Base-by-base conservation (phyloP, 2,113 vertebrate species). In the Fulica atra region DNA sequence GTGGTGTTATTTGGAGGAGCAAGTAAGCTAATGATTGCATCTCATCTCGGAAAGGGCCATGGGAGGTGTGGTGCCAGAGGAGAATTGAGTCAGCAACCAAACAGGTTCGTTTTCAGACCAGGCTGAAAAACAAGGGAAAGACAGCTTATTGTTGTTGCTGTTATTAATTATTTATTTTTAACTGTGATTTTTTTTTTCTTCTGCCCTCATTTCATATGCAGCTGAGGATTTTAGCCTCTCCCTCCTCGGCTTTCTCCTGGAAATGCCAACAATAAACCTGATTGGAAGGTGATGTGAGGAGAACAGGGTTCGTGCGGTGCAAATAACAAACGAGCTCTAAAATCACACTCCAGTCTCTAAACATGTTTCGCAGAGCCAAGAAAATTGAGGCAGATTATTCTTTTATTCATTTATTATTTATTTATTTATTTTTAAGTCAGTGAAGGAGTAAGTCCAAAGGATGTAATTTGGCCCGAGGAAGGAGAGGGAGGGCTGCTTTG, bases 281-380 rank as follows among this genome's bases (percentile, higher is more conserved):
- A 96, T 88, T 97, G 92, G 96, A 96, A 98, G 98, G 96, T 78
- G 96, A 97, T 97, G 96, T 15, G 69, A 96, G 93, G 94, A 97
- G 97, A 97, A 63, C 60, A 93, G 94, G 60, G 65, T 87, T 95
- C 36, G 35, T 87, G 93, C 8, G 20, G 90, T 94, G 94, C 96
- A 96, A 96, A 97, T 48, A 97, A 87, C 93, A 97, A 97, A 98
- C 59, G 88, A 97, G 89, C 95, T 98, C 96, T 97, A 97, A 98
- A 98, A 98, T 98, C 97, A 91, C 96, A 95, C 96, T 97, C 96
- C 97, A 97, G 97, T 98, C 97, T 97, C 97, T 97, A 97, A 98
- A 96, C 95, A 97, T 96, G 97, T 96, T 97, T 97, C 78, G 87
- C 96, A 84, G 96, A 97, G 96, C 96, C 87, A 94, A 97, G 97